phyloP scores from a whole-genome alignment of 2,797 vertebrate species.

The Aplochiton taeniatus region DNA sequence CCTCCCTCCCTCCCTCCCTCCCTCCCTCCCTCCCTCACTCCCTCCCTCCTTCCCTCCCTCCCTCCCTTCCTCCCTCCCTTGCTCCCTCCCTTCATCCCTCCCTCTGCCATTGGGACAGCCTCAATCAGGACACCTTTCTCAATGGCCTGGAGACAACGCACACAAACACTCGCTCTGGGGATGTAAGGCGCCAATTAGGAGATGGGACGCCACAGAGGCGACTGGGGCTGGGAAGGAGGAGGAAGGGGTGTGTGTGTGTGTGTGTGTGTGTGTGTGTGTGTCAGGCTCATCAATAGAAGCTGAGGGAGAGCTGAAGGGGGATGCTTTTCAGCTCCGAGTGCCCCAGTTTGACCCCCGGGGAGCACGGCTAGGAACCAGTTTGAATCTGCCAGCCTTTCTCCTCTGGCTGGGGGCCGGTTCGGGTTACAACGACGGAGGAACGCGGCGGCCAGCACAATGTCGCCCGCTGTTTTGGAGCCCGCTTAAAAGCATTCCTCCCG shows the following conservation, averaged over 20 bases:
- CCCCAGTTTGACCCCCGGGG: constrained; percentile 65
- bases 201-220: constrained; percentile 54
- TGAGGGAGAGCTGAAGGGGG: constrained; percentile 61
- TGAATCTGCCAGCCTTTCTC: constrained; percentile 63
- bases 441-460: constrained; percentile 45
- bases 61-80: not conserved
- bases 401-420: constrained; percentile 54
- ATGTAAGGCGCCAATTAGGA: constrained; percentile 75
- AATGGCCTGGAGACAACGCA: not conserved
- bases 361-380: constrained; percentile 57
- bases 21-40: constrained; percentile 21
- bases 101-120: constrained; percentile 67
- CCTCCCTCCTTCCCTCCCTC: constrained; percentile 40
- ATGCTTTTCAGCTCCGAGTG: constrained; percentile 68
- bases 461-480: constrained; percentile 23
- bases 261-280: constrained; percentile 22
- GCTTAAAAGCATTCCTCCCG: too few relatives aligned
- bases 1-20: not conserved
- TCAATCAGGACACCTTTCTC: constrained; percentile 58
- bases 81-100: too few relatives aligned
- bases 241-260: constrained; percentile 17
- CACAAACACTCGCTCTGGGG: constrained; percentile 28
- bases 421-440: constrained; percentile 47
- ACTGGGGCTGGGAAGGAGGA: constrained; percentile 50
- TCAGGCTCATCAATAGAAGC: constrained; percentile 56